A percentile compares a stretch with the other conserved stretches of the same genome.
These are phyloP conservation scores for Porites divaricata DNA, from an alignment of 92 coral and sea anemone genomes.

Conservation along the genomic window DNA sequence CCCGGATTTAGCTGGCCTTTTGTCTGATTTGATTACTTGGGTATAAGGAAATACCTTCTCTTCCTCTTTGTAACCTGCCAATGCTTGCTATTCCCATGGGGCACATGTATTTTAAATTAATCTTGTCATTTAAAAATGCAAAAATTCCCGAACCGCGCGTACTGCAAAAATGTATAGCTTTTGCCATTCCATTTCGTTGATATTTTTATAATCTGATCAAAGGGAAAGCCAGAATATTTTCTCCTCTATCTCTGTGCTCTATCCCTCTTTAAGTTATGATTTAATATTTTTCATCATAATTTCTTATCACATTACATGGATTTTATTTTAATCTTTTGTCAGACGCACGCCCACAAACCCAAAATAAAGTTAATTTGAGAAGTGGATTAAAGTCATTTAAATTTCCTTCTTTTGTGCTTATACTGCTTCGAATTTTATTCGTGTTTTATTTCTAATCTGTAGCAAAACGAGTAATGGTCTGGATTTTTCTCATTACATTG, in stretches of 20 bases:
- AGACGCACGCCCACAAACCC: neutral
- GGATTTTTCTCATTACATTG: no score
- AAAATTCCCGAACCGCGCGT: neutral
- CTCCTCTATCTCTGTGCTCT: neutral
- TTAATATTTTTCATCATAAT: neutral
- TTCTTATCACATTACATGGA: neutral
- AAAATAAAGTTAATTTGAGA: neutral
- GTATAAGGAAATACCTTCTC: slow-evolving; percentile 7
- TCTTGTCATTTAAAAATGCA: neutral
- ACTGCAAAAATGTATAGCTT: neutral
- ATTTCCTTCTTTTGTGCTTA: neutral
- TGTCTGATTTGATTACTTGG: neutral
- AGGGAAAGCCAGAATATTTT: neutral
- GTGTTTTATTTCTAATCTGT: no score
- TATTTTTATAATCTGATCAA: neutral
- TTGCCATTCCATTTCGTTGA: neutral
- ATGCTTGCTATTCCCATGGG: neutral
- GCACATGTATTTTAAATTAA: neutral
- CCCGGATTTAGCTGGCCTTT: neutral
- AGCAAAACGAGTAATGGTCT: no score
- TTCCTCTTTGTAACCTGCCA: neutral
- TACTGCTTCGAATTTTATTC: no score
- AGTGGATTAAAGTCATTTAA: slow-evolving; percentile 2
- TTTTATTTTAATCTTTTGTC: neutral
- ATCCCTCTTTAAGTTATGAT: neutral